Conservation (phyloP, 2,888 invertebrate species). For the Dendrolimus houi region DNA sequence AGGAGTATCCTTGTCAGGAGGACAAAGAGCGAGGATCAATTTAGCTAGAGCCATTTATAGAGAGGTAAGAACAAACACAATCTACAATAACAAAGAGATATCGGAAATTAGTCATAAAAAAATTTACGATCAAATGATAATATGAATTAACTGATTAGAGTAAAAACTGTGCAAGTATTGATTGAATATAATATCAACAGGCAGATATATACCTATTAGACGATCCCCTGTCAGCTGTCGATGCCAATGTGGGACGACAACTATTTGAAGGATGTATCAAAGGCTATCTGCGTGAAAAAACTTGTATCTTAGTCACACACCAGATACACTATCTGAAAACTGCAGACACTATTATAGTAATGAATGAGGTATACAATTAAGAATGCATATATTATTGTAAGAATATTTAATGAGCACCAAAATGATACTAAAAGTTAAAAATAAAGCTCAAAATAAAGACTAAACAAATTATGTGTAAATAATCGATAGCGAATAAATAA, state of each 20-base stretch:
- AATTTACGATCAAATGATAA: too few relatives aligned
- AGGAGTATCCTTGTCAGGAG: slow-evolving; percentile 88
- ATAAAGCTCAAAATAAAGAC: too few relatives aligned
- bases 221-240: slow-evolving; percentile 89
- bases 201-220: slow-evolving; percentile 88
- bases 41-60: slow-evolving; percentile 86
- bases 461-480: too few relatives aligned
- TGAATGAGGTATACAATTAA: slow-evolving; percentile 50
- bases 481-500: too few relatives aligned
- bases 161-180: too few relatives aligned
- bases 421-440: too few relatives aligned
- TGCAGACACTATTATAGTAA: slow-evolving; percentile 70
- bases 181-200: slow-evolving; percentile 20
- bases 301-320: slow-evolving; percentile 88
- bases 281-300: slow-evolving; percentile 78
- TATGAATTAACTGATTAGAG: too few relatives aligned
- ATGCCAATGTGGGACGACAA: slow-evolving; percentile 84
- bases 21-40: slow-evolving; percentile 88
- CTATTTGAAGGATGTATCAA: slow-evolving; percentile 85
- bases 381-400: not conserved
- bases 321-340: slow-evolving; percentile 81
- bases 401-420: too few relatives aligned
- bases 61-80: slow-evolving; percentile 68
- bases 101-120: not conserved
- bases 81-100: too few relatives aligned